Conservation (phyloP, 2,797 vertebrate species). For the Scyliorhinus canicula region DNA sequence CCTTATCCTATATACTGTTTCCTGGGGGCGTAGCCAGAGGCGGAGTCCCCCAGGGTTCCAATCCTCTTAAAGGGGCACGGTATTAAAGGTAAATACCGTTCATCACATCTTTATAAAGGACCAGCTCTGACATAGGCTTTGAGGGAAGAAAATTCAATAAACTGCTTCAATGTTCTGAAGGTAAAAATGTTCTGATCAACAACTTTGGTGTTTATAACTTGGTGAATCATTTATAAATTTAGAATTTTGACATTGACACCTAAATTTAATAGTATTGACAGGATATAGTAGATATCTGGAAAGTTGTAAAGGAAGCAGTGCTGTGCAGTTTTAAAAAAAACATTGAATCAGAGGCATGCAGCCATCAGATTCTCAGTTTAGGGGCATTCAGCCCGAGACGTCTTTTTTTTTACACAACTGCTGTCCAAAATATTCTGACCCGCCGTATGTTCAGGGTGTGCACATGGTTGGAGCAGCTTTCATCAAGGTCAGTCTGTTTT, state of each 20-base stretch:
- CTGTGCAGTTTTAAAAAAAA: not conserved
- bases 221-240: not conserved
- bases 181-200: not conserved
- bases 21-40: no score
- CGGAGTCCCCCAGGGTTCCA: no score
- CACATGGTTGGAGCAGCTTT: not conserved
- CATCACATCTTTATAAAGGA: not conserved
- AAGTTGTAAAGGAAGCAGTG: not conserved
- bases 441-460: not conserved
- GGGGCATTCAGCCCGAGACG: not conserved
- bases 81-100: no score
- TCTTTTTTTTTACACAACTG: not conserved
- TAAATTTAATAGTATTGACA: not conserved
- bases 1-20: no score
- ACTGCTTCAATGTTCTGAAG: no score
- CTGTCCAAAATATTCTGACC: conserved; percentile 12
- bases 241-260: not conserved
- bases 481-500: not conserved
- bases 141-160: not conserved
- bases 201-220: not conserved
- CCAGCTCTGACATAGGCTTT: not conserved
- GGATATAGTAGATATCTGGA: not conserved
- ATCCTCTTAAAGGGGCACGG: no score
- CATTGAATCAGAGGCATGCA: not conserved
- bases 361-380: not conserved